Percentiles rank a stretch among this genome's conserved stretches.
phyloP scores from a whole-genome alignment of 2,888 invertebrate genomes.

The Leptopilina drosophilae region DNA sequence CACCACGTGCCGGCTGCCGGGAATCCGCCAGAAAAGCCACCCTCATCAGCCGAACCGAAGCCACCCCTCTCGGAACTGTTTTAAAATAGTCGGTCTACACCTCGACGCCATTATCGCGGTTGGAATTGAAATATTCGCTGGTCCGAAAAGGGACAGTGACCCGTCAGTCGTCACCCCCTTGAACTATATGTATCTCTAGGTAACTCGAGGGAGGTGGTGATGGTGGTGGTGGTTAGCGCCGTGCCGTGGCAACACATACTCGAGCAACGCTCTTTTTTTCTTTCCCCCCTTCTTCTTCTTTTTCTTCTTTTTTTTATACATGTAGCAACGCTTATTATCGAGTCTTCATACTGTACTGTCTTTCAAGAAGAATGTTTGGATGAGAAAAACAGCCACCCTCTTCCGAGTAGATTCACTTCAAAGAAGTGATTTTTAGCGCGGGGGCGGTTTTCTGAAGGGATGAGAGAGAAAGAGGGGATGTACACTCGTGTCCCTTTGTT shows the following conservation, averaged over 20 bases:
- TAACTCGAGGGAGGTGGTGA: conserved; percentile 4
- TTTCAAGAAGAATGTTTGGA: conserved; percentile 3
- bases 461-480: background rate
- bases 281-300: background rate
- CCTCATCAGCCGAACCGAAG: conserved; percentile 59
- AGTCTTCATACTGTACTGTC: conserved; percentile 22
- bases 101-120: conserved; percentile 55
- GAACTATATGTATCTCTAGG: conserved; percentile 29
- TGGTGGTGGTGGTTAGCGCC: background rate
- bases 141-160: conserved; percentile 52
- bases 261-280: background rate
- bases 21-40: conserved; percentile 67
- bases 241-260: background rate
- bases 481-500: background rate
- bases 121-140: conserved; percentile 65
- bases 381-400: conserved; percentile 6
- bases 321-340: conserved; percentile 30
- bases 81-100: conserved; percentile 65
- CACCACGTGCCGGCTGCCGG: conserved; percentile 75
- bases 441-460: no score
- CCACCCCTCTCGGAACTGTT: conserved; percentile 65
- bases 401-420: background rate
- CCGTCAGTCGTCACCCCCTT: background rate
- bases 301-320: background rate
- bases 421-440: background rate